These are phyloP conservation scores for Agelas oroides DNA, from an alignment of 37 sponge, comb jelly and placozoan species.

Conservation along the genomic window DNA sequence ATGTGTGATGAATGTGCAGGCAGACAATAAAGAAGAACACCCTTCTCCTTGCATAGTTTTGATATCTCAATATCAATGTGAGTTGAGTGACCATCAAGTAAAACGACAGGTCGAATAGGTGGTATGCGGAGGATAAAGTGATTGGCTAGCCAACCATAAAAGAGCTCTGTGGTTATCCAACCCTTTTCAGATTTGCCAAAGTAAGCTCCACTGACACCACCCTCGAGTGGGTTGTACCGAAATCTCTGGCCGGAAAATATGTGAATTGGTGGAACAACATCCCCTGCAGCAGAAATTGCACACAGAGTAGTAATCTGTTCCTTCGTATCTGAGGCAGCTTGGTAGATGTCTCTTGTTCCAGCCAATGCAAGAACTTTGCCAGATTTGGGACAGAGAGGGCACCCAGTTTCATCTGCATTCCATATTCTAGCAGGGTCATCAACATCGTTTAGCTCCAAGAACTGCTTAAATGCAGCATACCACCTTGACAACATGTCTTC, in stretches of 20 bases:
- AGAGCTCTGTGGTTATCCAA: conserved; percentile 36
- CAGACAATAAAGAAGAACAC: conserved; percentile 15
- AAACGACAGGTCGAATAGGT: conserved; percentile 16
- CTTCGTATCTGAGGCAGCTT: conserved; percentile 9
- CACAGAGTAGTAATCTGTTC: conserved; percentile 29
- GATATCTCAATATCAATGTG: conserved; percentile 28
- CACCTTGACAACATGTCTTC: not conserved
- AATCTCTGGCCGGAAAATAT: conserved; percentile 23
- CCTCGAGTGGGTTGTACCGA: conserved; percentile 29
- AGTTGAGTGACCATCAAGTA: conserved; percentile 18
- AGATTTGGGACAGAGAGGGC: conserved; percentile 35
- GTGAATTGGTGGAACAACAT: conserved; percentile 29
- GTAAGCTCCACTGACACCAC: conserved; percentile 28
- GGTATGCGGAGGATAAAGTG: conserved; percentile 27
- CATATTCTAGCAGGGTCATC: conserved; percentile 33
- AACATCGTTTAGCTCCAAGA: conserved; percentile 10
- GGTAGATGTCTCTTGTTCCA: not conserved
- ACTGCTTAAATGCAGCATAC: conserved; percentile 22
- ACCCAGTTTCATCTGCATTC: conserved; percentile 54
- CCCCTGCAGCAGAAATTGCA: conserved; percentile 28
- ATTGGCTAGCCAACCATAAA: conserved; percentile 55
- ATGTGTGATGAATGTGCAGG: conserved; percentile 52
- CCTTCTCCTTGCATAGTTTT: not conserved
- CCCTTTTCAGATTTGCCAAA: conserved; percentile 41
- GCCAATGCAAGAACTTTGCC: conserved; percentile 22